Conservation (phyloP, 1,140 invertebrate species). For the Ephestia elutella region DNA sequence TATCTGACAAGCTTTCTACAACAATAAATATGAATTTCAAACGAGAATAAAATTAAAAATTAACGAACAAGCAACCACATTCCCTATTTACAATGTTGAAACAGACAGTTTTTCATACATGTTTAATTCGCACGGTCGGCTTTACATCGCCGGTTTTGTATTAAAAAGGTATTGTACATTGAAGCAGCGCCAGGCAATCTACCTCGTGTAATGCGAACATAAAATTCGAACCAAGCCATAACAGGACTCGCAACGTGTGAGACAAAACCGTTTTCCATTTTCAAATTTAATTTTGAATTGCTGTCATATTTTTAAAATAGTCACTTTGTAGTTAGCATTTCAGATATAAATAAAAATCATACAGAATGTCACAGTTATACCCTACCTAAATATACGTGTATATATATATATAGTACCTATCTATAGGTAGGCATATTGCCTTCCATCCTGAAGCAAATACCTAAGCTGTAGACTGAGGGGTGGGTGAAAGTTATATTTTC, state of each 20-base stretch:
- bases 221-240: constrained; percentile 59
- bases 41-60: not conserved
- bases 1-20: not conserved
- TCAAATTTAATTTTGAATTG: not conserved
- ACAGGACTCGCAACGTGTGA: constrained; percentile 24
- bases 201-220: constrained; percentile 47
- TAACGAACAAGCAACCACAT: constrained; percentile 1
- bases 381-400: no score
- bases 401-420: no score
- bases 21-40: not conserved
- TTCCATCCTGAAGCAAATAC: no score
- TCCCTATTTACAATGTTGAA: not conserved
- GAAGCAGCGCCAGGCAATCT: constrained; percentile 28
- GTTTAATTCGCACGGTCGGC: not conserved
- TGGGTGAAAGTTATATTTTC: no score
- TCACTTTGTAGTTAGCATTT: no score
- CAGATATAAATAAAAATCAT: no score
- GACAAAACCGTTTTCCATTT: not conserved
- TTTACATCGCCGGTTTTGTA: not conserved
- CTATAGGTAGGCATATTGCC: no score
- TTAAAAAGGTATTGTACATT: constrained; percentile 21
- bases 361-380: no score
- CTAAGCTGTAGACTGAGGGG: no score
- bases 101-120: constrained; percentile 10
- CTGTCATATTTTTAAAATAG: no score